Conservation (phyloP, 2,113 vertebrate genomes). For the Vulpes vulpes region DNA sequence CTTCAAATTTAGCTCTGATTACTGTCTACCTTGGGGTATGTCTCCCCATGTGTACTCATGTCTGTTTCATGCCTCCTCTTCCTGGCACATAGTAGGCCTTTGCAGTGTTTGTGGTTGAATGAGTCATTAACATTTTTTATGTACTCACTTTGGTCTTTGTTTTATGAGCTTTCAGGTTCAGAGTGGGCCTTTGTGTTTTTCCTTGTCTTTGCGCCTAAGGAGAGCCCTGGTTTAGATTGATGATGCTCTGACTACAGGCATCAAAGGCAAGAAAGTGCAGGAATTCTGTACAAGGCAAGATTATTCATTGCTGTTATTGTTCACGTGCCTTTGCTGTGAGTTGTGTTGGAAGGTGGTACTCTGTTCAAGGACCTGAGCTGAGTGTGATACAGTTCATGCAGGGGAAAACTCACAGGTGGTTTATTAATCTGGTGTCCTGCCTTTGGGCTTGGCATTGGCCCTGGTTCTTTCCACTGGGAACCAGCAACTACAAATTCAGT, state of each 20-base stretch:
- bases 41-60: neutral
- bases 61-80: conserved; percentile 21
- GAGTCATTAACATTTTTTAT: conserved; percentile 53
- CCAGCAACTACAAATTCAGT: conserved; percentile 61
- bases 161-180: conserved; percentile 70
- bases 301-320: neutral
- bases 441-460: conserved; percentile 42
- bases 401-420: conserved; percentile 61
- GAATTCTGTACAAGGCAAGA: conserved; percentile 42
- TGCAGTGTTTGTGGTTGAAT: conserved; percentile 54
- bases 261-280: conserved; percentile 50
- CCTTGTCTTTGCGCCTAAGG: conserved; percentile 56
- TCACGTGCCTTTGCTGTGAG: conserved; percentile 61
- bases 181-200: conserved; percentile 54
- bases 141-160: conserved; percentile 59
- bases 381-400: neutral
- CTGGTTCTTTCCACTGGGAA: conserved; percentile 43
- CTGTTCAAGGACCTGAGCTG: conserved; percentile 13
- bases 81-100: conserved; percentile 58
- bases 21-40: neutral
- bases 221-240: neutral
- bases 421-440: conserved; percentile 57
- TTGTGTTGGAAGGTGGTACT: conserved; percentile 1
- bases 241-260: conserved; percentile 41
- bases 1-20: neutral